Base-by-base conservation (phyloP, 2,113 vertebrate species). In the Cyanistes caeruleus region DNA sequence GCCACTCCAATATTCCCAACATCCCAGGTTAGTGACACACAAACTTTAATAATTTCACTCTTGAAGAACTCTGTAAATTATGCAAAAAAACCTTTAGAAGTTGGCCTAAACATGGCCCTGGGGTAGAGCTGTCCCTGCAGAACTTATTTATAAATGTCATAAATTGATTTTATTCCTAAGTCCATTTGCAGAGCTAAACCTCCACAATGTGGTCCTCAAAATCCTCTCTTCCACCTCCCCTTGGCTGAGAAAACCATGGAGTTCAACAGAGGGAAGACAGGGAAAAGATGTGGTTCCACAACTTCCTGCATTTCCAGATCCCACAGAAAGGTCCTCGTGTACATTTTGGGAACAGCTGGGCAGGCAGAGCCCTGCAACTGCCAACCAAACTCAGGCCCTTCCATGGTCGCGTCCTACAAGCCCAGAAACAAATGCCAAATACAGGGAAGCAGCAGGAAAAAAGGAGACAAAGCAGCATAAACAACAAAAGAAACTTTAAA, bases 71-170 rank as follows among this genome's bases (percentile, higher is more conserved):
- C 24, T 1, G 9, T 18, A n/a, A 84, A 44, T 81, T 48, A 74
- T 7, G 21, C 11, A 39, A 53, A 58, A 58, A 35, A 48, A 16
- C 14, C 24, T 70, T 30, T 1, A 25, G 18, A 28, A 63, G 9
- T 7, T 13, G 3, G 16, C 28, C 64, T 62, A 5, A 87, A n/a
- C 0, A 0, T n/a, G 39, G 55, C 33, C 30, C n/a, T 39, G 41
- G n/a, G 15, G 15, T n/a, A 20, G 24, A 62, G 25, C 24, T 79
- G n/a, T n/a, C 39, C 41, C 23, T n/a, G 41, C 28, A 87, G 48
- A 46, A 55, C 1, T 55, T n/a, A n/a, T n/a, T n/a, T n/a, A n/a
- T n/a, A n/a, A n/a, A n/a, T n/a, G n/a, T n/a, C n/a, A n/a, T n/a
- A n/a, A n/a, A n/a, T n/a, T n/a, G n/a, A n/a, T n/a, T n/a, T n/a